Conservation (phyloP, 92 coral and sea anemone species). For the Porites rus region DNA sequence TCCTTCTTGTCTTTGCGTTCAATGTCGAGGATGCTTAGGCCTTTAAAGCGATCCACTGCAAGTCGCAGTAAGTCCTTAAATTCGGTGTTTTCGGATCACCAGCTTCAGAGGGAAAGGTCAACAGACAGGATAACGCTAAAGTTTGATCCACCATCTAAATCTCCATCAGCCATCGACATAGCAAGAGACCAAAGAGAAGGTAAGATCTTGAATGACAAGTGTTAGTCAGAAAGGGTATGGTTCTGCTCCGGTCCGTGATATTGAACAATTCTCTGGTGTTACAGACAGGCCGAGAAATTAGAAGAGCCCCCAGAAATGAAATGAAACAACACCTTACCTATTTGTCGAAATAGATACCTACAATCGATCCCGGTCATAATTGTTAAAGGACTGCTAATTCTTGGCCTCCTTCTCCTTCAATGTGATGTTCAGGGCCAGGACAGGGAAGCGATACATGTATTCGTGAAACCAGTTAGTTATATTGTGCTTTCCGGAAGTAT, state of each 20-base stretch:
- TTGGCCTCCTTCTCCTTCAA: no score
- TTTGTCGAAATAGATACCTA: no score
- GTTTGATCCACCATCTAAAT: slow-evolving; percentile 70
- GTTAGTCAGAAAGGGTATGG: not conserved
- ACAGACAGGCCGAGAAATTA: no score
- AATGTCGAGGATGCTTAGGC: slow-evolving; percentile 53
- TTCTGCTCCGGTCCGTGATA: not conserved
- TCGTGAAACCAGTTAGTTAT: no score
- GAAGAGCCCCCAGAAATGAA: not conserved
- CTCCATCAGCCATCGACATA: slow-evolving; percentile 67
- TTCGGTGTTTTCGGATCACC: slow-evolving; percentile 66
- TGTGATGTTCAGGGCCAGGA: no score
- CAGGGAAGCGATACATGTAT: no score
- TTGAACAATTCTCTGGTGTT: not conserved
- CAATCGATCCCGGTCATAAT: no score
- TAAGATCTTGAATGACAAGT: not conserved
- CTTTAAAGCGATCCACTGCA: slow-evolving; percentile 23
- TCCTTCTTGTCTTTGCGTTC: slow-evolving; percentile 68
- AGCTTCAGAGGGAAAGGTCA: slow-evolving; percentile 37
- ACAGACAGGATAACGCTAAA: slow-evolving; percentile 55
- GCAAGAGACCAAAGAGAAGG: slow-evolving; percentile 45
- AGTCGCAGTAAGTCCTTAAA: slow-evolving; percentile 69
- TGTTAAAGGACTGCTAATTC: no score
- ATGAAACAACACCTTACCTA: no score
- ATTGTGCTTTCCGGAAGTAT: no score